A percentile compares a stretch with the other conserved stretches of the same genome.
phyloP scores from a whole-genome alignment of 2,888 invertebrate genomes.

The Orchesellides sinensis region DNA sequence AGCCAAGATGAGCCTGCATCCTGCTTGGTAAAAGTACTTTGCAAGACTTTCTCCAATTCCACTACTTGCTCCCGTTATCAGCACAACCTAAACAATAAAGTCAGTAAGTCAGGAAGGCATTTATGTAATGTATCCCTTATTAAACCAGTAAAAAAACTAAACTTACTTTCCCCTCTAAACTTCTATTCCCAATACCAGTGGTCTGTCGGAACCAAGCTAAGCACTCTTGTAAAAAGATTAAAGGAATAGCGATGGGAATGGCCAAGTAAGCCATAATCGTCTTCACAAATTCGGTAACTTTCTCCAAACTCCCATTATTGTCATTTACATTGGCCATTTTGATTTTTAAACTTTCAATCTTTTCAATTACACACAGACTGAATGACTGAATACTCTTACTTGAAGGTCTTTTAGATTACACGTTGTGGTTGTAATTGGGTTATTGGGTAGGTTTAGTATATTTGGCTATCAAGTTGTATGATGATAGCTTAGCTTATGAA shows the following conservation, averaged over 20 bases:
- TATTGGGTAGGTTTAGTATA: too few species aligned
- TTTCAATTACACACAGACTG: too few species aligned
- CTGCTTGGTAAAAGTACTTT: conserved; percentile 88
- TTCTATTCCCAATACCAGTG: conserved; percentile 58
- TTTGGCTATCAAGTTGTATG: too few species aligned
- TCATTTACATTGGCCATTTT: too few species aligned
- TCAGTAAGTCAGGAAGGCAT: conserved; percentile 4
- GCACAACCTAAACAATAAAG: conserved; percentile 90
- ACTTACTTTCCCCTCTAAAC: conserved; percentile 71
- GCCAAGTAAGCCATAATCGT: conserved; percentile 55
- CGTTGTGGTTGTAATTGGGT: too few species aligned
- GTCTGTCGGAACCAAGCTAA: conserved; percentile 61
- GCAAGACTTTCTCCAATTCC: conserved; percentile 95
- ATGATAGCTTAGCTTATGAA: too few species aligned
- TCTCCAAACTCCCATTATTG: too few species aligned
- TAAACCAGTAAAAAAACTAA: not conserved
- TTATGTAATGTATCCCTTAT: not conserved
- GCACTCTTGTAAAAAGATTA: conserved; percentile 69
- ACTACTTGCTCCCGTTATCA: conserved; percentile 97
- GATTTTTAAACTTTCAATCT: too few species aligned
- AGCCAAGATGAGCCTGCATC: conserved; percentile 90
- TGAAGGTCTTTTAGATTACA: too few species aligned
- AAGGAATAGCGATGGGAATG: conserved; percentile 68
- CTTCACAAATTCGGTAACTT: conserved; percentile 30
- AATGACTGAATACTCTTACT: too few species aligned